Evolutionary conservation across 1,140 invertebrate genomes (phyloP), one percentile per base, ranked within the genome.

Genomic region (Drosophila truncata): DNA sequence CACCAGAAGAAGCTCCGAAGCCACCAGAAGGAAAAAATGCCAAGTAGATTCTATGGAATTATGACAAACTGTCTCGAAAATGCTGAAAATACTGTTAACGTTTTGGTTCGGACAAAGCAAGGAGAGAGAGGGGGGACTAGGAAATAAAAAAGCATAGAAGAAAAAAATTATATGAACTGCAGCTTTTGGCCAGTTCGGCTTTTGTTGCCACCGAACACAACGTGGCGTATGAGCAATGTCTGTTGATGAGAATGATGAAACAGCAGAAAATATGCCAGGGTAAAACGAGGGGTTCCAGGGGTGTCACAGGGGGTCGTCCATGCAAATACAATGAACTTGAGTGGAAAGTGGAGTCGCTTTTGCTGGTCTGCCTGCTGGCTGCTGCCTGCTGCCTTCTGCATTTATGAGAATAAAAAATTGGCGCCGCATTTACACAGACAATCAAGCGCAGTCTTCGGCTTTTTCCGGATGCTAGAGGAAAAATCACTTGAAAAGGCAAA

Each of bases 401-500:
- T 90, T 90, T 85, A 90, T 90, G 81, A 85, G 85, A 67, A 85
- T 90, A 90, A 90, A 90, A 90, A 90, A 90, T 90, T 90, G 85
- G 66, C 85, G 78, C 66, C 66, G 78, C 85, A 88, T 88, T 90
- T 88, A 76, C 74, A 88, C 83, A 86, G 83, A 86, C 83, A 77
- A 67, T 78, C 72, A 77, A 59, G 54, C 73, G 64, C 74, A 78
- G 57, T 67, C 49, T 64, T 81, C 41, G 52, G 35, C 52, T 55
- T 70, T 69, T 77, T 70, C 57, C 47, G 47, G 25, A n/a, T n/a
- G 49, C 23, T 18, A 18, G 29, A 23, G 39, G 46, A 47, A 50
- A 72, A 78, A 86, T 79, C 72, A 76, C 60, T 87, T 87, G 86
- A 87, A 78, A 58, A 76, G 55, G 42, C 55, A 35, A 72, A 80